These are phyloP conservation scores for Lypha dubia DNA, from an alignment of 2,888 invertebrate genomes.

Conservation along the genomic window DNA sequence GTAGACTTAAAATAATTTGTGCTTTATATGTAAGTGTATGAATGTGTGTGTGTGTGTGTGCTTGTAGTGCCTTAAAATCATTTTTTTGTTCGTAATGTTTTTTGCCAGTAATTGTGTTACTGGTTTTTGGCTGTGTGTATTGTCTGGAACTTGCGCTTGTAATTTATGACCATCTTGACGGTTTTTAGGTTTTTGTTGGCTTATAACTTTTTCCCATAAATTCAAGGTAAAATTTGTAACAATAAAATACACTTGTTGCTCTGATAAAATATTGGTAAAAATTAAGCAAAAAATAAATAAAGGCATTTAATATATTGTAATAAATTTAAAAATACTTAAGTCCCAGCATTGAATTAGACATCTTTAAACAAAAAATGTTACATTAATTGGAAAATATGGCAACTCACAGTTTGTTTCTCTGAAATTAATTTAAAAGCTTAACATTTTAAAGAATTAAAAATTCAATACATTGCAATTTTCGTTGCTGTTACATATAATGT, in stretches of 20 bases:
- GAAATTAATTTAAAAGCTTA: not conserved
- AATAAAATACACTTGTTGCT: constrained; percentile 71
- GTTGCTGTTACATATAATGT: constrained; percentile 7
- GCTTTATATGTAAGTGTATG: not conserved
- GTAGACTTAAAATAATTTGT: constrained; percentile 31
- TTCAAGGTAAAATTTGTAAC: constrained; percentile 68
- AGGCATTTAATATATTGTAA: not conserved
- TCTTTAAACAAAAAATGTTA: not conserved
- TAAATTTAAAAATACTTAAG: constrained; percentile 18
- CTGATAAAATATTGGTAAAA: not conserved
- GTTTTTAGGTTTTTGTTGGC: constrained; percentile 65
- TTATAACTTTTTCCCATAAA: constrained; percentile 69
- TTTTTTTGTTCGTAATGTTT: too few species aligned
- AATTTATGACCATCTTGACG: constrained; percentile 72
- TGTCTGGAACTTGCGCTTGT: constrained; percentile 38
- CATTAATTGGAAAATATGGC: not conserved
- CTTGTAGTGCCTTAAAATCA: not conserved
- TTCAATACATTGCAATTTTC: not conserved
- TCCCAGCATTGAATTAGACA: not conserved
- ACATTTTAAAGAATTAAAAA: not conserved
- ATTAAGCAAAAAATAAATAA: not conserved
- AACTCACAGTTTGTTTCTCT: not conserved
- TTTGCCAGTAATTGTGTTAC: constrained; percentile 53
- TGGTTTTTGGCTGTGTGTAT: constrained; percentile 36
- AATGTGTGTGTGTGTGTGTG: not conserved